Evolutionary conservation across 2,113 vertebrate species (phyloP), one percentile per base, ranked within the genome.

Genomic region (Calidris pugnax): DNA sequence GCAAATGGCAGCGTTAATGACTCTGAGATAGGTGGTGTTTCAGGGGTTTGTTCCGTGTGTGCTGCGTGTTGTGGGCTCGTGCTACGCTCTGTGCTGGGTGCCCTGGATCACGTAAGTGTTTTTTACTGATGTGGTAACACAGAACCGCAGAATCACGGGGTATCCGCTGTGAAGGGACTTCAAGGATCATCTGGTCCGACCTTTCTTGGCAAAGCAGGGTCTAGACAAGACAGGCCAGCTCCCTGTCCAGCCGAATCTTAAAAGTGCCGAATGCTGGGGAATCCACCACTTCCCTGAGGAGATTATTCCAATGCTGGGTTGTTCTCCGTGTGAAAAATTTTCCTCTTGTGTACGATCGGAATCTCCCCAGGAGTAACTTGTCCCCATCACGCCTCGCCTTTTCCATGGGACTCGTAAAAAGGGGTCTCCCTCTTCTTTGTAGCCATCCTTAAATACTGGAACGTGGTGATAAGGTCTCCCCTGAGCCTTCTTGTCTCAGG

Each of bases 71-170:
- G 33, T 8, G 17, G 41, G 39, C 48, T 13, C 11, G 0, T 3
- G 21, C 30, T 32, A 0, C 51, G 33, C 32, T 12, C 43, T 30
- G 0, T n/a, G 1, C 45, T 20, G 9, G 1, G 22, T 21, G 9
- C 53, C 28, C 32, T 35, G 35, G 21, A 2, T 22, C 14, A 23
- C 6, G 56, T 8, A 7, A 5, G 4, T 17, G 3, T 32, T 41
- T 39, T 14, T 30, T 13, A 13, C n/a, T 56, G 23, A 37, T 10
- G 51, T 18, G 8, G 51, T 18, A 9, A 17, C 7, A 0, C 63
- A 59, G 21, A 59, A 59, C 57, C 35, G 12, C 24, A 26, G 59
- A 62, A 37, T 26, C 59, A 18, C 17, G 27, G 35, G 28, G 12
- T 27, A 4, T 27, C 35, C 5, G 26, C 16, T 39, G 37, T 37